A percentile compares a stretch with the other conserved stretches of the same genome.
Conservation (phyloP, 1,140 invertebrate species). For the Pinna nobilis region DNA sequence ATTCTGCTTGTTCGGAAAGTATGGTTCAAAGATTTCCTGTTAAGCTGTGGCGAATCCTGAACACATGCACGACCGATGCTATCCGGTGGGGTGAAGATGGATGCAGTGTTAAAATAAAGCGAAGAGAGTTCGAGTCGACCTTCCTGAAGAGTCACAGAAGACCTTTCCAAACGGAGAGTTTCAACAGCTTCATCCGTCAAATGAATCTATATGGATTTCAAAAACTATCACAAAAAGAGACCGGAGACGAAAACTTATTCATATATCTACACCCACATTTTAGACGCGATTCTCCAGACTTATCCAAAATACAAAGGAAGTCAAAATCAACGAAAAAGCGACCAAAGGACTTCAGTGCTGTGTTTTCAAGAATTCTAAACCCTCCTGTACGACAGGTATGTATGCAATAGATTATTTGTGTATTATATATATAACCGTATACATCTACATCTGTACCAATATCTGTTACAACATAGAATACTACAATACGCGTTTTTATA, state of each 20-base stretch:
- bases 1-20: not conserved
- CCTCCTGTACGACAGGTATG: not conserved
- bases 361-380: constrained; percentile 8
- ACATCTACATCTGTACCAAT: no score
- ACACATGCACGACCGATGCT: constrained; percentile 2
- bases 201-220: constrained; percentile 15
- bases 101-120: not conserved
- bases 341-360: constrained; percentile 4
- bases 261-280: constrained; percentile 11
- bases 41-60: not conserved
- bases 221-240: constrained; percentile 5
- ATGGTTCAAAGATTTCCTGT: not conserved
- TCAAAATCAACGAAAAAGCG: constrained; percentile 12
- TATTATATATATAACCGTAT: no score
- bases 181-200: constrained; percentile 14
- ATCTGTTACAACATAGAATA: no score
- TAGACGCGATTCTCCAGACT: not conserved
- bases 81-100: constrained; percentile 10
- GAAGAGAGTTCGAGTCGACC: not conserved
- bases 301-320: not conserved
- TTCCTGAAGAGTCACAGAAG: not conserved
- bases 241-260: not conserved
- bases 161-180: constrained; percentile 13
- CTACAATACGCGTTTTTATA: no score
- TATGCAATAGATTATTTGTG: no score